Percentiles rank a stretch among this genome's conserved stretches.
Conservation (phyloP, 2,797 vertebrate genomes). For the Onychomys leucogaster region DNA sequence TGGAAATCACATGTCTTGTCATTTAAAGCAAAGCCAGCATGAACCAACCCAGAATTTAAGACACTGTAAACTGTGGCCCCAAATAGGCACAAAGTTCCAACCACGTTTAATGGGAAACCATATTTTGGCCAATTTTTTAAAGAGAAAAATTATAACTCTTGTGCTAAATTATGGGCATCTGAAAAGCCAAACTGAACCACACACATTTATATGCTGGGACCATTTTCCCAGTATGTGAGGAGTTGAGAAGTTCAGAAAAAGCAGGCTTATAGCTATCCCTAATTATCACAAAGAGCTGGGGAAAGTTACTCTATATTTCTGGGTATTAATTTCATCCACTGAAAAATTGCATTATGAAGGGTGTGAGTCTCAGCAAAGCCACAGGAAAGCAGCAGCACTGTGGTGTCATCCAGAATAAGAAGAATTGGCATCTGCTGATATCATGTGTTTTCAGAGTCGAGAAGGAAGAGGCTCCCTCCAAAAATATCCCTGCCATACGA, state of each 20-base stretch:
- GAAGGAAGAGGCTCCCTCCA: slow-evolving; percentile 33
- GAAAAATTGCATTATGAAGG: slow-evolving; percentile 53
- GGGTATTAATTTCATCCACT: slow-evolving; percentile 66
- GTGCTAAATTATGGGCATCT: slow-evolving; percentile 48
- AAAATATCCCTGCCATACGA: slow-evolving; percentile 53
- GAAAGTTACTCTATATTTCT: slow-evolving; percentile 49
- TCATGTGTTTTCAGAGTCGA: slow-evolving; percentile 35
- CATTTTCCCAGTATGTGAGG: slow-evolving; percentile 53
- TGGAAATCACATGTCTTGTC: slow-evolving; percentile 23
- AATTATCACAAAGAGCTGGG: neutral
- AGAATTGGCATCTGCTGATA: slow-evolving; percentile 40
- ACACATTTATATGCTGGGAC: slow-evolving; percentile 62
- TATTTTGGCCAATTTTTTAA: slow-evolving; percentile 50
- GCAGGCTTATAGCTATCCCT: slow-evolving; percentile 45
- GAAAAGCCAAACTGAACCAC: slow-evolving; percentile 63
- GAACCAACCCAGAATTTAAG: slow-evolving; percentile 1
- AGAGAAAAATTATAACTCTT: slow-evolving; percentile 69
- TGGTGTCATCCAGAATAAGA: slow-evolving; percentile 35
- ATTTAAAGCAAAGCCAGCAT: slow-evolving; percentile 55
- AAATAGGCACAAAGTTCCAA: slow-evolving; percentile 56
- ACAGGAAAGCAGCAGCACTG: slow-evolving; percentile 31
- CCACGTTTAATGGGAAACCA: slow-evolving; percentile 49
- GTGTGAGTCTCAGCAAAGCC: slow-evolving; percentile 46
- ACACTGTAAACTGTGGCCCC: neutral
- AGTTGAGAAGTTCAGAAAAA: slow-evolving; percentile 67